A percentile compares a stretch with the other conserved stretches of the same genome.
Evolutionary conservation across 2,888 invertebrate species (phyloP).

Genomic region (Trachelus stipa): DNA sequence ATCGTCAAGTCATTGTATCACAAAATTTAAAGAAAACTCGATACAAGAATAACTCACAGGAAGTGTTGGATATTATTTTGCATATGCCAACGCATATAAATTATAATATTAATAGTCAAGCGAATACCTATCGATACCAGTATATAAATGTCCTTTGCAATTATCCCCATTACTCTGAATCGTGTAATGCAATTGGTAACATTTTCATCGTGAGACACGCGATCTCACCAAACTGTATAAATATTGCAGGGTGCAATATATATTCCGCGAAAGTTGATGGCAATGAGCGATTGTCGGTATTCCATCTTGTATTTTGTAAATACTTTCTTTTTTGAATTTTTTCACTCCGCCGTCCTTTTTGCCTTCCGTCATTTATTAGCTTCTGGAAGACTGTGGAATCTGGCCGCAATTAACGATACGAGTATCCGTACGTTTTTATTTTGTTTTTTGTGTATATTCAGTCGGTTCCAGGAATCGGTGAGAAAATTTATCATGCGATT

Average conservation of each 20-base stretch:
- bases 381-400: background rate
- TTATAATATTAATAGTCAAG: background rate
- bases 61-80: background rate
- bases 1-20: background rate
- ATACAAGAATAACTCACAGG: background rate
- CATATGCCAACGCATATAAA: background rate
- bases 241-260: conserved; percentile 17
- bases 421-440: background rate
- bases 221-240: background rate
- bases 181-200: background rate
- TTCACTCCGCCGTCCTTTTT: background rate
- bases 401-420: background rate
- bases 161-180: conserved; percentile 32
- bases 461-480: background rate
- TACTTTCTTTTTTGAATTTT: background rate
- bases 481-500: background rate
- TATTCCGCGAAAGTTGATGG: background rate
- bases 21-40: background rate
- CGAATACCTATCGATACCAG: conserved; percentile 30
- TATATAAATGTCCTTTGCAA: conserved; percentile 40
- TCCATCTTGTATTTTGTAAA: background rate
- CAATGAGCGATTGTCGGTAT: background rate
- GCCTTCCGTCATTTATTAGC: background rate
- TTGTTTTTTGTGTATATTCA: background rate
- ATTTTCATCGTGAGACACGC: conserved; percentile 25